Evolutionary conservation across 2,113 vertebrate genomes (phyloP).

Genomic region (Rissa tridactyla): DNA sequence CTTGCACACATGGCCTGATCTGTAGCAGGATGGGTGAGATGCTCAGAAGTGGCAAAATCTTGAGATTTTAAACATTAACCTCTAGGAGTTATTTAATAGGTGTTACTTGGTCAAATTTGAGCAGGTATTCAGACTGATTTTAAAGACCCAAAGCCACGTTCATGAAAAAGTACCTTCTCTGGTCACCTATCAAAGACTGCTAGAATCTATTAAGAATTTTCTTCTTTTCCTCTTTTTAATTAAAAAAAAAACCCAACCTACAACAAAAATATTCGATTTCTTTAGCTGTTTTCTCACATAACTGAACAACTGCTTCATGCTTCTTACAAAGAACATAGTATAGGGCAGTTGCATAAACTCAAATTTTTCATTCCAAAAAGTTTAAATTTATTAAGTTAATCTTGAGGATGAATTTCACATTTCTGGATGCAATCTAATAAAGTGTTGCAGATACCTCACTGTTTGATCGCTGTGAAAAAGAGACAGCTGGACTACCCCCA

Average conservation of each 20-base stretch:
- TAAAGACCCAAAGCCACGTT: neutral
- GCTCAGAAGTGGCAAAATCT: neutral
- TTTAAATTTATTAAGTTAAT: neutral
- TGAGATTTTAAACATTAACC: neutral
- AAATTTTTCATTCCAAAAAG: neutral
- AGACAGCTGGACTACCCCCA: neutral
- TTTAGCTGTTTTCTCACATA: neutral
- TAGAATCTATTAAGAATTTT: neutral
- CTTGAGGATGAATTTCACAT: neutral
- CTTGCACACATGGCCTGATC: too few species aligned
- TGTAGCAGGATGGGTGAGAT: neutral
- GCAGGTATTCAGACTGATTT: neutral
- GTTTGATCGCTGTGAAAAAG: neutral
- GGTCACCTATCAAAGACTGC: neutral
- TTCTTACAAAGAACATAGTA: neutral
- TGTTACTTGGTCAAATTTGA: neutral
- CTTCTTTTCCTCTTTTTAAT: neutral
- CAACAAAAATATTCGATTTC: neutral
- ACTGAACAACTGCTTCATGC: neutral
- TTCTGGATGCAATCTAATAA: neutral
- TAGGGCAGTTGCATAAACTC: neutral
- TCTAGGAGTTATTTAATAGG: neutral
- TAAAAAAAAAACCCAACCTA: neutral
- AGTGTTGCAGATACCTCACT: neutral
- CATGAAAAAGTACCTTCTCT: neutral